Percentiles rank a stretch among this genome's conserved stretches.
Conservation (phyloP, 2,113 vertebrate genomes). For the Mirza zaza region DNA sequence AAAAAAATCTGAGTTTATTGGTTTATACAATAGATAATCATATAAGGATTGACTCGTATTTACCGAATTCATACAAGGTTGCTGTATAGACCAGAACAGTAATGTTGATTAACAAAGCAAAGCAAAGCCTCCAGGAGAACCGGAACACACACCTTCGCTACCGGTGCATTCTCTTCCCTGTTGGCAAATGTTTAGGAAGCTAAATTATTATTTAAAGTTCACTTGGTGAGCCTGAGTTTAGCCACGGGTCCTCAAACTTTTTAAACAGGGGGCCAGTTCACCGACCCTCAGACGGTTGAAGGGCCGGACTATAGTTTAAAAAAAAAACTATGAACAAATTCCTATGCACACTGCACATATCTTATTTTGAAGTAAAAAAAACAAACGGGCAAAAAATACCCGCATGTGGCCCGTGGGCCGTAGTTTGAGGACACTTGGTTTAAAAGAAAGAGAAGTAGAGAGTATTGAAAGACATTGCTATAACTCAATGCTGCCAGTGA, state of each 20-base stretch:
- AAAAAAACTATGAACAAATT: too few species aligned
- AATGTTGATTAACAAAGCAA: neutral
- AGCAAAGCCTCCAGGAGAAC: neutral
- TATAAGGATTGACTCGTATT: neutral
- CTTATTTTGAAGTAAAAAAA: too few species aligned
- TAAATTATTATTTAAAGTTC: neutral
- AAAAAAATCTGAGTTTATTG: neutral
- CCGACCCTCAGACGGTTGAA: too few species aligned
- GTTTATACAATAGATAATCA: neutral
- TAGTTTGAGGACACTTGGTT: neutral
- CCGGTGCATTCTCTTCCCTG: neutral
- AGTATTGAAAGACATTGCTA: neutral
- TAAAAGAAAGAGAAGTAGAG: neutral
- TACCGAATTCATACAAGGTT: neutral
- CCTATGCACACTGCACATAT: too few species aligned
- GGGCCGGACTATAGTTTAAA: too few species aligned
- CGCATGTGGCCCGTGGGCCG: too few species aligned
- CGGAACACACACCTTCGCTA: too few species aligned
- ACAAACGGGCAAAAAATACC: too few species aligned
- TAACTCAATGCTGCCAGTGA: neutral
- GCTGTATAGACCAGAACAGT: neutral
- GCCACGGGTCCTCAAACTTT: too few species aligned
- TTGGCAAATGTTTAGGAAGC: neutral
- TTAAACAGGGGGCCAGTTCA: too few species aligned
- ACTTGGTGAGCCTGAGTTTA: neutral